phyloP scores from a whole-genome alignment of 1,140 invertebrate species.

The Neelides sp. region DNA sequence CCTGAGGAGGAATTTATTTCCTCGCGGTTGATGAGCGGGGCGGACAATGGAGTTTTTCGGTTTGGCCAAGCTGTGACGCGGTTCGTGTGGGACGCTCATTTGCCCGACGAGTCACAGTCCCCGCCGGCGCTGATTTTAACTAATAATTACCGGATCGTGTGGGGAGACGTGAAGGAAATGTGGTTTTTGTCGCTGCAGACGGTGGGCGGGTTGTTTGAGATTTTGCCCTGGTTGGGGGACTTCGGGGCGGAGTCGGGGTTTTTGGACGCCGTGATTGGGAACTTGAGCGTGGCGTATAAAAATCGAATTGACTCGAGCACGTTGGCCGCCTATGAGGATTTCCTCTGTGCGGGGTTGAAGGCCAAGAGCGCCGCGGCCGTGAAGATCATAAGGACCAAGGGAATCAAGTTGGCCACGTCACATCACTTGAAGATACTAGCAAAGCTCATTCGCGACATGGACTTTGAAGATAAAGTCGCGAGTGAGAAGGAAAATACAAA shows the following conservation, averaged over 20 bases:
- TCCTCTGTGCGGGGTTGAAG: constrained; percentile 68
- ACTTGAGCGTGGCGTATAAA: constrained; percentile 63
- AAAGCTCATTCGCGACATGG: constrained; percentile 18
- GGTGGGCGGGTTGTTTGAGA: constrained; percentile 60
- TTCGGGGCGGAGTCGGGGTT: constrained; percentile 85
- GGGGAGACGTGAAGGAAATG: constrained; percentile 76
- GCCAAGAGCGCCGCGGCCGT: constrained; percentile 50
- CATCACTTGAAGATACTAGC: constrained; percentile 27
- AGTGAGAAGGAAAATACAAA: constrained; percentile 2
- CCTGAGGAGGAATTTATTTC: constrained; percentile 46
- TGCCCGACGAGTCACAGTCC: constrained; percentile 70
- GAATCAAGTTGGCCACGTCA: constrained; percentile 40
- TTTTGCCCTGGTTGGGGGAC: constrained; percentile 75
- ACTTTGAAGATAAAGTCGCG: background rate
- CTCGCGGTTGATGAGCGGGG: constrained; percentile 22
- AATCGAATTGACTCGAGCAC: constrained; percentile 66
- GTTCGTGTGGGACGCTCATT: constrained; percentile 84
- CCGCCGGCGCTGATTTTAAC: constrained; percentile 58
- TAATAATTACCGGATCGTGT: constrained; percentile 69
- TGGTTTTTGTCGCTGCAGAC: constrained; percentile 92
- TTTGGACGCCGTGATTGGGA: constrained; percentile 70
- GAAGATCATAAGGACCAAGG: constrained; percentile 65
- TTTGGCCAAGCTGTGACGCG: constrained; percentile 76
- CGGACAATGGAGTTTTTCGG: constrained; percentile 37
- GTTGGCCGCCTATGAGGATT: constrained; percentile 78